Evolutionary conservation across 2,888 invertebrate genomes (phyloP), one percentile per base, ranked within the genome.

Genomic region (Sipha maydis): DNA sequence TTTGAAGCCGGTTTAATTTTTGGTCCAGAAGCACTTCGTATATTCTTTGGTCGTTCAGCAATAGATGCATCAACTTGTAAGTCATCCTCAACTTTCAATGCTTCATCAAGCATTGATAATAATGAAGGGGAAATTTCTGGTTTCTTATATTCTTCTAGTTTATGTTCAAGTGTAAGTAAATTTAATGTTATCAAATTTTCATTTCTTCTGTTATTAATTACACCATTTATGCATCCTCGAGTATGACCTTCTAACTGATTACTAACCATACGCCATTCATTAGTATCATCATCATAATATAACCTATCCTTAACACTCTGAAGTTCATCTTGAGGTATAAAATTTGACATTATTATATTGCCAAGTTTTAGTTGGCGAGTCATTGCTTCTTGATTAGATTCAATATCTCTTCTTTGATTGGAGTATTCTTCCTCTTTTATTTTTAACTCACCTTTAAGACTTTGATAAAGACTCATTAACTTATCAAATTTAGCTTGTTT

Each of bases 401-500:
- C 98, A 90, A 97, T 93, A 91, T 99, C 98, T 91, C 98, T 95
- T 88, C 99, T 93, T 92, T 99, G 98, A 90, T 95, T 94, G 91
- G 97, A 96, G 92, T 98, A 98, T 91, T 97, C 97, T 91, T 97
- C 97, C 89, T 95, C 95, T 85, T 95, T 94, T 91, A 97, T 97
- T 90, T 94, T 94, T 19, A 97, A 94, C 91, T 97, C 97, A 91
- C 91, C 91, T 90, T 93, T 93, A 1, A 93, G 92, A 41, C 92
- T 93, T 92, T 96, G 94, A 91, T 96, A 94, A 92, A 98, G 98
- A 28, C 95, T 94, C 91, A 97, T 96, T 91, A 99, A 94, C 92
- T 98, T 97, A 91, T 97, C 97, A 86, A 99, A 92, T 92, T 98
- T 97, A 91, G 96, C 96, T 41, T 98, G 97, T 92, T 99, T 99